Evolutionary conservation across 2,113 vertebrate genomes (phyloP).

Genomic region (Gasterosteus nipponicus): DNA sequence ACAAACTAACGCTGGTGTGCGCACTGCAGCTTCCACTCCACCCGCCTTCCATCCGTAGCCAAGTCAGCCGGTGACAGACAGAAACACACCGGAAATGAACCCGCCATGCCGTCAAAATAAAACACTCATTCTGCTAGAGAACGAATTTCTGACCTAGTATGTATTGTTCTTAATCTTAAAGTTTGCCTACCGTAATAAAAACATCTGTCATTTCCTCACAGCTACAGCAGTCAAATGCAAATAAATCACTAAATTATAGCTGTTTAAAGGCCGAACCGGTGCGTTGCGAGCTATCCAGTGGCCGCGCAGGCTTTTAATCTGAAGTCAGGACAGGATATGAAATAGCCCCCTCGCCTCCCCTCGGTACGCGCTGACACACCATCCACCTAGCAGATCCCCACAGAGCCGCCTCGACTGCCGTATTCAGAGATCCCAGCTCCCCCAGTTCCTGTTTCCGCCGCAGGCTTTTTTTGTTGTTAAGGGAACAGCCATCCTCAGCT

Average conservation of each 20-base stretch:
- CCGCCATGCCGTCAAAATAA: constrained; percentile 49
- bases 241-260: background rate
- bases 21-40: constrained; percentile 70
- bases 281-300: rapidly evolving
- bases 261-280: background rate
- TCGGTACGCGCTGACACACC: constrained; percentile 58
- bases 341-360: background rate
- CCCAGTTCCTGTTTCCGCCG: constrained; percentile 77
- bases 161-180: background rate
- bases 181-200: background rate
- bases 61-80: constrained; percentile 13
- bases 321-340: constrained; percentile 45
- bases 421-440: constrained; percentile 55
- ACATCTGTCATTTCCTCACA: background rate
- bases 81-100: constrained; percentile 29
- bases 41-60: constrained; percentile 23
- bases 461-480: constrained; percentile 47
- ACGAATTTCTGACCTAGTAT: background rate
- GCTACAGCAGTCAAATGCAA: background rate
- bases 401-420: constrained; percentile 64
- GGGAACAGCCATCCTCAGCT: constrained; percentile 48
- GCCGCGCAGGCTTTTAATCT: constrained; percentile 30
- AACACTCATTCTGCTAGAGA: rapidly evolving
- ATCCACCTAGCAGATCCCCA: constrained; percentile 58
- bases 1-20: constrained; percentile 66